Conservation (phyloP, 2,888 invertebrate genomes). For the Eulithis prunata region DNA sequence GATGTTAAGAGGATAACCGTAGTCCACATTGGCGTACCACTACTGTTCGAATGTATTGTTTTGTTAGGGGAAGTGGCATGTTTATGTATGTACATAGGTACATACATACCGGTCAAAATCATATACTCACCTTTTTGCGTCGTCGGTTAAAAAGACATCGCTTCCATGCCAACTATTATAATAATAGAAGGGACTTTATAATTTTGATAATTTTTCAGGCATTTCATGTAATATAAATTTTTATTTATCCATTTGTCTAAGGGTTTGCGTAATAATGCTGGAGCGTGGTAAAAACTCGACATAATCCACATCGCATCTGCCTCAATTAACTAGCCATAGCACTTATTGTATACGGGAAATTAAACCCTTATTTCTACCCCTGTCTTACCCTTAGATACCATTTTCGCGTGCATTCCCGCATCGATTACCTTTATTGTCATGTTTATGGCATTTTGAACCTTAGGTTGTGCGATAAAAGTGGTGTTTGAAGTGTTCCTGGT, state of each 20-base stretch:
- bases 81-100: too few relatives aligned
- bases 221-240: not conserved
- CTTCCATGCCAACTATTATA: too few relatives aligned
- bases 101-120: too few relatives aligned
- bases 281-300: slow-evolving; percentile 60
- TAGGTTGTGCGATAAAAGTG: slow-evolving; percentile 45
- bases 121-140: too few relatives aligned
- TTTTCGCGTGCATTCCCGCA: slow-evolving; percentile 56
- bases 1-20: too few relatives aligned
- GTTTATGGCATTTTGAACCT: slow-evolving; percentile 52
- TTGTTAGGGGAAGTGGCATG: too few relatives aligned
- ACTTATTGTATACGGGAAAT: slow-evolving; percentile 63
- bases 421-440: slow-evolving; percentile 47
- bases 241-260: slow-evolving; percentile 4
- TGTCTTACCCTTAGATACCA: slow-evolving; percentile 52
- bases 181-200: too few relatives aligned
- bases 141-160: too few relatives aligned
- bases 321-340: slow-evolving; percentile 60
- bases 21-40: too few relatives aligned
- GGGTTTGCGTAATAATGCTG: slow-evolving; percentile 55
- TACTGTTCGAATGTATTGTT: too few relatives aligned
- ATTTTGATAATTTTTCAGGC: not conserved
- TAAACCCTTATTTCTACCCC: slow-evolving; percentile 56
- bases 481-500: slow-evolving; percentile 44
- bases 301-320: slow-evolving; percentile 58